Conservation (phyloP, 2,113 vertebrate species). For the Melanocharis versteri region DNA sequence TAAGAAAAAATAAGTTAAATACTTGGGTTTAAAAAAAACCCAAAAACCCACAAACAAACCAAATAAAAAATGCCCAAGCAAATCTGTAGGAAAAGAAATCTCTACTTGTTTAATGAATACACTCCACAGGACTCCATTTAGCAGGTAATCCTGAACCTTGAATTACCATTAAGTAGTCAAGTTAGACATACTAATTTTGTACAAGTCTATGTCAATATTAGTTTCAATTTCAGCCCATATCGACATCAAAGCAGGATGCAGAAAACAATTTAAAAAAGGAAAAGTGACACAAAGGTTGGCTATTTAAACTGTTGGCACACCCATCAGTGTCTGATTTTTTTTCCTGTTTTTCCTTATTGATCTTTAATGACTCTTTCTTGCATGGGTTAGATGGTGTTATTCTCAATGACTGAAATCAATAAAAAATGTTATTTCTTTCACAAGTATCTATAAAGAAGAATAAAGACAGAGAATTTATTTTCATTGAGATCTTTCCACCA, state of each 20-base stretch:
- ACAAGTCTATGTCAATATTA: background rate
- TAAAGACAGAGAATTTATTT: background rate
- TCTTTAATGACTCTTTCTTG: background rate
- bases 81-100: background rate
- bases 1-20: background rate
- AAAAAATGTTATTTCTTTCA: background rate
- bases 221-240: background rate
- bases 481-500: background rate
- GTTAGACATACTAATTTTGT: background rate
- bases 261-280: background rate
- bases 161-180: background rate
- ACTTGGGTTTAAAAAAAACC: background rate
- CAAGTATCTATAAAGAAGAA: background rate
- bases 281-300: background rate
- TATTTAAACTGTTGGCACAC: background rate
- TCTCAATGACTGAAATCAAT: background rate
- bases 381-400: background rate
- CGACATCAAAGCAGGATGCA: background rate
- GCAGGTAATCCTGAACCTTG: background rate
- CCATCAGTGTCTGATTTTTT: background rate
- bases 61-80: background rate
- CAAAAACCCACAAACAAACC: accelerated
- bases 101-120: background rate
- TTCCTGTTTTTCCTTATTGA: background rate
- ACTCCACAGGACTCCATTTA: background rate